Conservation (phyloP, 2,888 invertebrate genomes). For the Lycophotia porphyrea region DNA sequence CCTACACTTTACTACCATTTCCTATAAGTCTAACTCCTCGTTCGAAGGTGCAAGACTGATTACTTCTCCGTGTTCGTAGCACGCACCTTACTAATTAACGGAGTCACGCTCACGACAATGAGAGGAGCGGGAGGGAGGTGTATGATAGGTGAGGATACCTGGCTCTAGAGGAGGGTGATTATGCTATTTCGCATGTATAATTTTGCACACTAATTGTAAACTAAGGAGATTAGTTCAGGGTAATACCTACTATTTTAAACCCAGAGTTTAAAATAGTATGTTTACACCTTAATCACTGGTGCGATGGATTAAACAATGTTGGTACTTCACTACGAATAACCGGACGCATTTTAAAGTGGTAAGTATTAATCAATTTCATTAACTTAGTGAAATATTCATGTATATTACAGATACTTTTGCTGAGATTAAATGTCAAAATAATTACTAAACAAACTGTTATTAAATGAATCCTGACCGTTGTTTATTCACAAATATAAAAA, state of each 20-base stretch:
- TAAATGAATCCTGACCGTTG: not conserved
- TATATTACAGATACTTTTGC: not conserved
- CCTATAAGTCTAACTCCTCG: slow-evolving; percentile 64
- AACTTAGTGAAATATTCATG: not conserved
- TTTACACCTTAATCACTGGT: not conserved
- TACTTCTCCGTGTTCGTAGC: slow-evolving; percentile 80
- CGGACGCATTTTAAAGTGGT: not conserved
- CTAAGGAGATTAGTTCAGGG: not conserved
- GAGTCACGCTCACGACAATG: slow-evolving; percentile 72
- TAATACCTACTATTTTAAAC: not conserved
- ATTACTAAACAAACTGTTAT: not conserved
- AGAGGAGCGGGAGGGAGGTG: not conserved
- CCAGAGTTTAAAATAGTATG: not conserved
- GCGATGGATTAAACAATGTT: not conserved
- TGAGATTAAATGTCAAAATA: not conserved
- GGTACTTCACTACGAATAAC: not conserved
- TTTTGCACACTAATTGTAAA: not conserved
- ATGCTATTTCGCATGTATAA: not conserved
- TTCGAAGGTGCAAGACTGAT: slow-evolving; percentile 84
- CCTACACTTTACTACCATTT: slow-evolving; percentile 33
- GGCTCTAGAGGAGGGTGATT: slow-evolving; percentile 3
- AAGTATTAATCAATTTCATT: not conserved
- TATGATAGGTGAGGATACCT: slow-evolving; percentile 11
- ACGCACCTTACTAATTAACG: slow-evolving; percentile 86
- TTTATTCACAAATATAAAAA: not conserved